Evolutionary conservation across 2,888 invertebrate genomes (phyloP), one percentile per base, ranked within the genome.

Genomic region (Leptinotarsa peninsularis): DNA sequence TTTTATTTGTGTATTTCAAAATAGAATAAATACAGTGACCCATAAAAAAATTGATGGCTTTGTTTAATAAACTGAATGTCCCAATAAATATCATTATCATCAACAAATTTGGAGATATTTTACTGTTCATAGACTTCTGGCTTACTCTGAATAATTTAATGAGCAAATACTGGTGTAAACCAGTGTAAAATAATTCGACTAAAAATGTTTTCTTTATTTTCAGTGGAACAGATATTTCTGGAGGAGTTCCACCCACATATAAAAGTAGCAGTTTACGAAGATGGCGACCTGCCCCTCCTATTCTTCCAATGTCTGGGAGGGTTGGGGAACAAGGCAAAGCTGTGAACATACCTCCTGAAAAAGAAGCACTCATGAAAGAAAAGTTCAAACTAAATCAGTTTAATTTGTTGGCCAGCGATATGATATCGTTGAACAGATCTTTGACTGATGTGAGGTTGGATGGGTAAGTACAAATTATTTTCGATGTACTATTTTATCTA

Each of bases 311-410:
- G 67, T 90, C 90, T 66, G 93, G 94, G 2, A 91, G 91, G 76
- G 96, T 96, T 49, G 99, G 99, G 60, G 99, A 99, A 90, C 91
- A 94, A 91, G 99, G 99, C 83, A 93, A 93, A 86, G 93, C 97
- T n/a, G 99, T 99, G 21, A 93, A 93, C 84, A 95, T 98, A 85
- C 95, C 97, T 23, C 89, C 93, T 27, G 95, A 96, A 72, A 93
- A 96, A 87, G 96, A 98, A 86, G 93, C 94, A 75, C 88, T 95
- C 74, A 96, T 98, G 92, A 94, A 97, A 89, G 97, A 98, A 85
- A 95, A 96, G 88, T 99, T 99, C 89, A 97, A 98, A 88, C 93
- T 98, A 86, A 99, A 99, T 90, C 99, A 99, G 90, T 99, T 99
- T 90, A 99, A 99, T 90, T 91, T 99, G 82, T 90, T 98, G 88